These are phyloP conservation scores for Microcebus murinus DNA, from an alignment of 2,113 vertebrate species.

Conservation along the genomic window DNA sequence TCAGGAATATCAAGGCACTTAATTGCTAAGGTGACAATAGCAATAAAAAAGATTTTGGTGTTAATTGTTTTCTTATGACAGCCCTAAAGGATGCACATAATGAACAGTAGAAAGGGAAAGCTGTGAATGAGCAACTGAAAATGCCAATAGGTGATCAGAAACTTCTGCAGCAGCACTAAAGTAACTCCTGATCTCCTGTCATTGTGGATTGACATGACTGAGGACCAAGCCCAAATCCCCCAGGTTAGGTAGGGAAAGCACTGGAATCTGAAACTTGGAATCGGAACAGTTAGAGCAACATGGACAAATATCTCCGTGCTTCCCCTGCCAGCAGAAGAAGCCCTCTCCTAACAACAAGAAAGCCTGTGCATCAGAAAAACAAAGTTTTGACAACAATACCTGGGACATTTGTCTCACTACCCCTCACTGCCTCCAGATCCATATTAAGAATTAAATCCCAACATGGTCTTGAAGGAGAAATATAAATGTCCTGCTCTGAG, in stretches of 20 bases:
- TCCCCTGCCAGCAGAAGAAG: not conserved
- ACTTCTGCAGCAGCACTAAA: not conserved
- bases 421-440: not conserved
- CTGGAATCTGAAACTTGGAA: not conserved
- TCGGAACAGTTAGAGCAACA: not conserved
- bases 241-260: not conserved
- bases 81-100: not conserved
- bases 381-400: not conserved
- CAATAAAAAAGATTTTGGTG: not conserved
- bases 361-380: not conserved
- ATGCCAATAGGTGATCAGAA: not conserved
- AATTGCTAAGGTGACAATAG: not conserved
- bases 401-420: not conserved
- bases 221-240: not conserved
- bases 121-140: not conserved
- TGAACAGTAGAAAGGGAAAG: not conserved
- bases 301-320: not conserved
- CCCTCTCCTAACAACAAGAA: not conserved
- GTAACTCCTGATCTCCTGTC: not conserved
- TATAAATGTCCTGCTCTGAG: not conserved
- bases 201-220: not conserved
- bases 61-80: slow-evolving; percentile 6
- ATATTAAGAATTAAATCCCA: not conserved
- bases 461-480: not conserved
- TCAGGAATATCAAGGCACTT: not conserved